Conservation (phyloP, 2,888 invertebrate genomes). For the Eilema caniola region DNA sequence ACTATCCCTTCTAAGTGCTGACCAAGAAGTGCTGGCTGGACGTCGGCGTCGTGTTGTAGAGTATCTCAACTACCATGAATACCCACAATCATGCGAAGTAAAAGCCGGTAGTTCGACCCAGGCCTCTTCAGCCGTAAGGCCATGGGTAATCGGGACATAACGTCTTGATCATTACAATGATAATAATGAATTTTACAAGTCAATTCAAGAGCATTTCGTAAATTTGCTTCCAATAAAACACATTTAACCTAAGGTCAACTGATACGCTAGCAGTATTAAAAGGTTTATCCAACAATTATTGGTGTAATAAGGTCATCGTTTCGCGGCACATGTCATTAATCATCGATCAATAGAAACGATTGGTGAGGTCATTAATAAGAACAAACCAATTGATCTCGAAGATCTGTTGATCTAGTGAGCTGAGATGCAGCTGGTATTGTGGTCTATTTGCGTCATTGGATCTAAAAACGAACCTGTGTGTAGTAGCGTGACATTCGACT, state of each 20-base stretch:
- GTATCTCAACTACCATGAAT: too few relatives aligned
- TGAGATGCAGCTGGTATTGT: neutral
- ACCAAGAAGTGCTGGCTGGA: too few relatives aligned
- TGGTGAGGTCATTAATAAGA: slow-evolving; percentile 21
- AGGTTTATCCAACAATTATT: slow-evolving; percentile 55
- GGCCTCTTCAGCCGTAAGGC: too few relatives aligned
- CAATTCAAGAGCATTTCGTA: neutral
- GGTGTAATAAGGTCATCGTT: slow-evolving; percentile 45
- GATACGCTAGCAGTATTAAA: slow-evolving; percentile 36
- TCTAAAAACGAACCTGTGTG: too few relatives aligned
- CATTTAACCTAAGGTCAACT: slow-evolving; percentile 45
- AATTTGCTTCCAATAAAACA: neutral
- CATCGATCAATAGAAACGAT: slow-evolving; percentile 26
- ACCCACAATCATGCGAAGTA: too few relatives aligned
- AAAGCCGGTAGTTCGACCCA: too few relatives aligned
- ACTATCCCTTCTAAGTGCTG: too few relatives aligned
- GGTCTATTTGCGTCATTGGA: neutral
- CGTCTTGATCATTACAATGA: too few relatives aligned
- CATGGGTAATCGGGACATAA: too few relatives aligned
- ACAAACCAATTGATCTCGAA: slow-evolving; percentile 30
- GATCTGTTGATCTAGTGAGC: neutral
- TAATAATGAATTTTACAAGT: neutral
- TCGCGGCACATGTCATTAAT: slow-evolving; percentile 24
- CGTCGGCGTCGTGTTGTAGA: too few relatives aligned
- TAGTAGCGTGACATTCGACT: too few relatives aligned